phyloP scores from a whole-genome alignment of 2,797 vertebrate species.

The Columba guinea region DNA sequence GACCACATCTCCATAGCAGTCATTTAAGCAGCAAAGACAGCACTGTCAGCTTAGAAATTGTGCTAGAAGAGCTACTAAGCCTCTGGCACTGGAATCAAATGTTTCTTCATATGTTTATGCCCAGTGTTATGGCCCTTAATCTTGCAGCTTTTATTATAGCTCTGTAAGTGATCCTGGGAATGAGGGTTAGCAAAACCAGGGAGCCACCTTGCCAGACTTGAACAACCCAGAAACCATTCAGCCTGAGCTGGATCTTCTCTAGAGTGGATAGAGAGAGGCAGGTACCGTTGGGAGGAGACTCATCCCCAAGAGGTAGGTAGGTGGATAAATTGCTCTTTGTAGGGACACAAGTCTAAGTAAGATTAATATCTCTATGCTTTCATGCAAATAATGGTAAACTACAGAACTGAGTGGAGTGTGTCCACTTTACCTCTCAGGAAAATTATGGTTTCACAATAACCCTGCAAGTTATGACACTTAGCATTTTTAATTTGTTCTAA shows the following conservation, averaged over 20 bases:
- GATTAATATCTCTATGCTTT: not conserved
- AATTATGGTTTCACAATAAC: not conserved
- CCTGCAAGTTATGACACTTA: not conserved
- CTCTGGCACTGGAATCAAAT: not conserved
- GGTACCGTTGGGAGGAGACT: not conserved
- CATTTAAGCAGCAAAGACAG: not conserved
- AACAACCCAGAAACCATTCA: not conserved
- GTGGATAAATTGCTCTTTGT: not conserved
- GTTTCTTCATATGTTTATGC: not conserved
- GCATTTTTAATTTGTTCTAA: not conserved
- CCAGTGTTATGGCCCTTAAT: not conserved
- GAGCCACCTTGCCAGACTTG: not conserved
- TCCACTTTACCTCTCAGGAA: not conserved
- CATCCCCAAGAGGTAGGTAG: not conserved
- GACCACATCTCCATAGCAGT: conserved; percentile 15
- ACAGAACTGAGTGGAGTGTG: not conserved
- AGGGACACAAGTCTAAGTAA: not conserved
- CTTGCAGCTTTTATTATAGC: not conserved
- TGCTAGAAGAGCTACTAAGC: not conserved
- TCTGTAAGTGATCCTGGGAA: not conserved
- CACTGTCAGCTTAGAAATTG: conserved; percentile 4
- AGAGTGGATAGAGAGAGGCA: not conserved
- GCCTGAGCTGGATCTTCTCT: not conserved
- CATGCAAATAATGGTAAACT: not conserved
- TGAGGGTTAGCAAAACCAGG: not conserved